Percentiles rank a stretch among this genome's conserved stretches.
These are phyloP conservation scores for Phyllotreta cruciferae DNA, from an alignment of 2,888 invertebrate genomes.

Conservation along the genomic window DNA sequence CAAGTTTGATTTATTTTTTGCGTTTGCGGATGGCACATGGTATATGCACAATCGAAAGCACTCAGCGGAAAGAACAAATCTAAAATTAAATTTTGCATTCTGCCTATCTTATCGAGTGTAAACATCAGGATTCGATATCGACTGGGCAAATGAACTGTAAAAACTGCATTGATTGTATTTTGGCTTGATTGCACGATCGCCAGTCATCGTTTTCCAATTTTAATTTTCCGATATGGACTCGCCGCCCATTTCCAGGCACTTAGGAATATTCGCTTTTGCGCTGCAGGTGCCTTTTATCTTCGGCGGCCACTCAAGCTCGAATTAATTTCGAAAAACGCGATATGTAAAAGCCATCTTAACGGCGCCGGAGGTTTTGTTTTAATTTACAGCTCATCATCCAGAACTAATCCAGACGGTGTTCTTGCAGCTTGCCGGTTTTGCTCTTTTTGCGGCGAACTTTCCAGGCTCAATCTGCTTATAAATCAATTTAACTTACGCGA, in stretches of 20 bases:
- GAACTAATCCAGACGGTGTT: neutral
- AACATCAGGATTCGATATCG: slow-evolving; percentile 53
- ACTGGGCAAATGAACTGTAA: slow-evolving; percentile 53
- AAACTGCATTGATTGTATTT: slow-evolving; percentile 52
- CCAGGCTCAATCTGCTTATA: slow-evolving; percentile 21
- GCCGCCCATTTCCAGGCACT: slow-evolving; percentile 33
- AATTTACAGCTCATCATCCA: slow-evolving; percentile 20
- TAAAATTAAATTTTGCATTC: slow-evolving; percentile 51
- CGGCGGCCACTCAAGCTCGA: too few relatives aligned
- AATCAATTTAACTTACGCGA: slow-evolving; percentile 25
- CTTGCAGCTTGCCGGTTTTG: neutral
- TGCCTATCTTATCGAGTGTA: slow-evolving; percentile 50
- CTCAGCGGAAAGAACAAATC: slow-evolving; percentile 33
- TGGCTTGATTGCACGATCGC: slow-evolving; percentile 46
- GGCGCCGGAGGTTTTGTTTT: slow-evolving; percentile 5
- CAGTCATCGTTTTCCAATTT: slow-evolving; percentile 53
- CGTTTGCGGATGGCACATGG: neutral
- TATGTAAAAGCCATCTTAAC: too few relatives aligned
- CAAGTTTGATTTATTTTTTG: too few relatives aligned
- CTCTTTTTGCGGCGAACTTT: slow-evolving; percentile 15
- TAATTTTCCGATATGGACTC: slow-evolving; percentile 48
- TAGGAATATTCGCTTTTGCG: slow-evolving; percentile 1
- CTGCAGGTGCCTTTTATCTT: too few relatives aligned
- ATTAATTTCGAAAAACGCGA: too few relatives aligned
- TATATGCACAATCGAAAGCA: slow-evolving; percentile 5